Percentiles rank a stretch among this genome's conserved stretches.
Conservation (phyloP, 2,888 invertebrate genomes). For the Apantesis nais region DNA sequence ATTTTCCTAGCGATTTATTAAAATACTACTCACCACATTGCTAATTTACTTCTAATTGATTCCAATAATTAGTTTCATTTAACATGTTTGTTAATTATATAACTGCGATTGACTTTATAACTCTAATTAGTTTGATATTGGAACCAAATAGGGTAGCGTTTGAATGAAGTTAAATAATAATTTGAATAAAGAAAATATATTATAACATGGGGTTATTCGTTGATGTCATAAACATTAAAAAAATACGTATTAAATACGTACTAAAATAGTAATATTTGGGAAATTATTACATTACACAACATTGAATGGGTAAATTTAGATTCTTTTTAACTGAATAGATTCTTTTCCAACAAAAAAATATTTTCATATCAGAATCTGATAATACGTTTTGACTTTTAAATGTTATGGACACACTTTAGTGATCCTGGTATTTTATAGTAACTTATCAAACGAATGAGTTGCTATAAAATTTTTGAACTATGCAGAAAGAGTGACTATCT, state of each 20-base stretch:
- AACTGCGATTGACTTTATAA: conserved; percentile 4
- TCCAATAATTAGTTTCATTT: not conserved
- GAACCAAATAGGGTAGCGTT: not conserved
- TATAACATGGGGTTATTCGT: too few relatives aligned
- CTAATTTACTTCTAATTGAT: not conserved
- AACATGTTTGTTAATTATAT: conserved; percentile 27
- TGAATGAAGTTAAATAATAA: not conserved
- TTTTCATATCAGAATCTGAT: too few relatives aligned
- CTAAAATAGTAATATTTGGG: too few relatives aligned
- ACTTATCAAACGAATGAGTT: too few relatives aligned
- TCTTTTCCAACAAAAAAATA: too few relatives aligned
- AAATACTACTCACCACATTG: not conserved
- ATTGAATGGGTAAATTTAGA: too few relatives aligned
- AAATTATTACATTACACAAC: too few relatives aligned
- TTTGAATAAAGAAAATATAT: not conserved
- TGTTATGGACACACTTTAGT: not conserved
- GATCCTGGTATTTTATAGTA: not conserved
- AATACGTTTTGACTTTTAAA: not conserved
- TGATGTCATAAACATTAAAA: too few relatives aligned
- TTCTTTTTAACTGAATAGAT: too few relatives aligned
- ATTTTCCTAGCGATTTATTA: not conserved
- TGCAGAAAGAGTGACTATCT: too few relatives aligned
- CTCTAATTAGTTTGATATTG: conserved; percentile 8
- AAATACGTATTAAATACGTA: too few relatives aligned
- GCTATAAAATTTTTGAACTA: too few relatives aligned